A percentile compares a stretch with the other conserved stretches of the same genome.
Conservation (phyloP, 2,888 invertebrate genomes). For the Scelioninae gen. 2 region DNA sequence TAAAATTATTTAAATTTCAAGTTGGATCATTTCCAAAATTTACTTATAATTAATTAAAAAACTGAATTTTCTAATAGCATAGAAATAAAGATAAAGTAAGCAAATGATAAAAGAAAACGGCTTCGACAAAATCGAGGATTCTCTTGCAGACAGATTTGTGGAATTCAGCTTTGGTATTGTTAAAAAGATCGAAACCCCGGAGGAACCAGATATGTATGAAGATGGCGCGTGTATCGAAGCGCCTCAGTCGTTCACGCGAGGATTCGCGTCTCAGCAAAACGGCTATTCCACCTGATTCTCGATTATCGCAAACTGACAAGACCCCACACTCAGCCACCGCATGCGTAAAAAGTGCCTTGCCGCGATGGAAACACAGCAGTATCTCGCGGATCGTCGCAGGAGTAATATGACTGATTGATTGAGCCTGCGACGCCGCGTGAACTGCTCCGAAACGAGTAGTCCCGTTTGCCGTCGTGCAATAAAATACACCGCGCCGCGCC, state of each 20-base stretch:
- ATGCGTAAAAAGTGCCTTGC: slow-evolving; percentile 43
- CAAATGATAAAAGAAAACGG: no score
- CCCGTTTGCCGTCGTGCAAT: background rate
- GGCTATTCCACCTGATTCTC: slow-evolving; percentile 19
- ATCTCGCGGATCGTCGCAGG: slow-evolving; percentile 44
- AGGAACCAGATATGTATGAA: slow-evolving; percentile 3
- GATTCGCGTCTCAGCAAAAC: slow-evolving; percentile 2
- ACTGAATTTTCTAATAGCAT: no score
- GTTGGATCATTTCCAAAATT: no score
- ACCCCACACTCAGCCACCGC: slow-evolving; percentile 18
- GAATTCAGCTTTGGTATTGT: no score
- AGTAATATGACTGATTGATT: slow-evolving; percentile 30
- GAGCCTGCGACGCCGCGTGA: slow-evolving; percentile 22
- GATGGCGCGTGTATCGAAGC: slow-evolving; percentile 9
- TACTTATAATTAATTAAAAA: no score
- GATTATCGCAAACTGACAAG: background rate
- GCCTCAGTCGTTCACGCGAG: slow-evolving; percentile 8
- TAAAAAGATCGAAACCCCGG: slow-evolving; percentile 3
- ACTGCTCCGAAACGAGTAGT: slow-evolving; percentile 5
- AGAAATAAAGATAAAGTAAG: no score
- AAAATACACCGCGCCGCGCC: slow-evolving; percentile 26
- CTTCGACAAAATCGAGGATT: no score
- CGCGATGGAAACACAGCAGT: no score
- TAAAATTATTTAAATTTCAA: no score
- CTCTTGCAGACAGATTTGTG: no score